Base-by-base conservation (phyloP, 1,140 invertebrate species). In the Potamilus streckersoni region DNA sequence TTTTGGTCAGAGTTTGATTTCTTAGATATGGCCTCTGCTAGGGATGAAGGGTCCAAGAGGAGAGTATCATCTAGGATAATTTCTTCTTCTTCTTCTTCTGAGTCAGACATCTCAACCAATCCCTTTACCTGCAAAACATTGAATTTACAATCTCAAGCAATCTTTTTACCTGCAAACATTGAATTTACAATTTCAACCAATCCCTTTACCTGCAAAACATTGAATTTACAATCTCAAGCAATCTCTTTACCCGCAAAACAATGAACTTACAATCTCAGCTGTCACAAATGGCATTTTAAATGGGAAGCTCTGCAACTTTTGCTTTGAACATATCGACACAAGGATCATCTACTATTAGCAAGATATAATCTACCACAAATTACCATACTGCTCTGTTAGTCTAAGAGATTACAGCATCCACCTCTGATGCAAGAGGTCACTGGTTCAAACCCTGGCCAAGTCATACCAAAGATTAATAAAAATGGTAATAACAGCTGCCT, bases 41-140 rank as follows among this genome's bases (percentile, higher is more conserved):
- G 17, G 13, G 17, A 2, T n/a, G 60, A 23, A 13, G 20, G 60
- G 60, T 61, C 60, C 20, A 61, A 61, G 17, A 61, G 20, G 13
- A 61, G 60, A 61, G 60, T 19, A n/a, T 69, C 71, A 17, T 71
- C 63, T 2, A 76, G 38, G 1, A 76, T 55, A 20, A 69, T 38
- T 76, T 63, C 60, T 76, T 69, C 31, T 15, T 68, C 65, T 20
- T 69, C 69, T 56, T 75, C 73, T 62, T 74, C 73, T 56, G 69
- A 66, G 65, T 76, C 74, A 23, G 74, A 76, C 74, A 76, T 76
- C 69, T 76, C 69, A 56, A 76, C 74, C 55, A 76, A 61, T 38
- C 74, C 74, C 38, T 65, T 23, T 14, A 76, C 69, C 74, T 76
- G 31, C 14, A 74, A 67, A 17, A 19, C n/a, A 63, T 55, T 14